phyloP scores from a whole-genome alignment of 2,888 invertebrate species.

The Pyrrhosoma nymphula region DNA sequence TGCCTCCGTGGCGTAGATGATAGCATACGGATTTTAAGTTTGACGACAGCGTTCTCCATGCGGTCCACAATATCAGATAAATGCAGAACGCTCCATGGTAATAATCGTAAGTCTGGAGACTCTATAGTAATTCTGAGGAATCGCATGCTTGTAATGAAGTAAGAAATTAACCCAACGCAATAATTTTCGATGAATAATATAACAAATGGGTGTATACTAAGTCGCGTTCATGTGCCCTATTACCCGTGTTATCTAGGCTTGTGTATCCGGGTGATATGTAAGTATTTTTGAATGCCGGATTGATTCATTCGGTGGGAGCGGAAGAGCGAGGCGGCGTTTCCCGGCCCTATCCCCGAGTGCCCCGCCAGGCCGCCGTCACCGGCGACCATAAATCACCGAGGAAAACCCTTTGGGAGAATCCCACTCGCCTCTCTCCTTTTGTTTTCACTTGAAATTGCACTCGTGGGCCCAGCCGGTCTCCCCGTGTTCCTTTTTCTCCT shows the following conservation, averaged over 20 bases:
- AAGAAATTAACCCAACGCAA: no score
- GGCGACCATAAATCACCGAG: not conserved
- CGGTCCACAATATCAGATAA: no score
- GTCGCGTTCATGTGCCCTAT: not conserved
- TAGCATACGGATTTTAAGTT: no score
- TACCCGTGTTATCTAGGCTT: not conserved
- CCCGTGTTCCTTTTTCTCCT: no score
- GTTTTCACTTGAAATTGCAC: not conserved
- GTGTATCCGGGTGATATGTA: not conserved
- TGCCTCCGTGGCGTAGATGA: no score
- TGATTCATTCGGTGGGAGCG: not conserved
- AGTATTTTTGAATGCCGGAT: not conserved
- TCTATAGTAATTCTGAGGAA: no score
- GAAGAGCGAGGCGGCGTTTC: not conserved
- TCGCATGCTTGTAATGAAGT: no score
- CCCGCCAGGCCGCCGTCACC: not conserved
- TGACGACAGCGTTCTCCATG: no score
- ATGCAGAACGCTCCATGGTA: no score
- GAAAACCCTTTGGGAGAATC: not conserved
- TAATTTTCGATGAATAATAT: no score
- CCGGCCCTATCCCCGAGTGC: not conserved
- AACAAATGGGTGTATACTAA: no score
- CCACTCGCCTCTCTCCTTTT: not conserved
- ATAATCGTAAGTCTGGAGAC: no score
- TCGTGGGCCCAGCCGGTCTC: not conserved